Evolutionary conservation across 2,113 vertebrate species (phyloP), one percentile per base, ranked within the genome.

Genomic region (Ahaetulla prasina): DNA sequence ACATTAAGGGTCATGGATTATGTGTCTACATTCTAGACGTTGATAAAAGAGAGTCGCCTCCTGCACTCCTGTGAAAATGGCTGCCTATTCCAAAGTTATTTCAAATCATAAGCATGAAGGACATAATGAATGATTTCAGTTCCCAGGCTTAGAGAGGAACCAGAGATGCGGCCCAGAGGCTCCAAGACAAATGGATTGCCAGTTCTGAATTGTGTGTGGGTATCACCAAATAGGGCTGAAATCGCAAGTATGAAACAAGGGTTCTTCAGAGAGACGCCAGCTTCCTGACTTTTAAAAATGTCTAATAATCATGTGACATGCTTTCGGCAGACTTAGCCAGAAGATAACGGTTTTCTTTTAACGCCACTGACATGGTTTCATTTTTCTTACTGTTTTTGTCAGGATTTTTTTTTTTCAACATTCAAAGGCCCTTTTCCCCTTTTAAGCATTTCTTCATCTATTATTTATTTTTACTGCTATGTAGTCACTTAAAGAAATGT

Each of bases 401-500:
- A 89, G 23, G 39, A 5, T n/a, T n/a, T n/a, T n/a, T n/a, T n/a
- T n/a, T n/a, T n/a, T n/a, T n/a, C n/a, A n/a, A 25, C 50, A 47
- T 22, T 16, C 27, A 63, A 57, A 88, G 88, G 45, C 16, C 68
- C 85, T 7, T 63, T 87, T 85, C 74, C 50, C 91, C 91, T 95
- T 93, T 47, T 91, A 95, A 96, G 47, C 14, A 27, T 85, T 92
- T 94, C 92, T 20, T 47, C 9, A 86, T 91, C 45, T 50, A 8
- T 22, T n/a, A 27, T 35, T 20, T 47, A 49, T 94, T 96, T 88
- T 14, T 90, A 49, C 50, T 90, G 0, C 89, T 95, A 94, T 88
- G 93, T 86, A 94, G 92, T 89, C 91, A 91, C 47, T 92, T 95
- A 84, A 53, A 88, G 14, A 88, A 39, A 60, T 6, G 45, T 91